Conservation (phyloP, 2,113 vertebrate genomes). For the Pangasianodon gigas region DNA sequence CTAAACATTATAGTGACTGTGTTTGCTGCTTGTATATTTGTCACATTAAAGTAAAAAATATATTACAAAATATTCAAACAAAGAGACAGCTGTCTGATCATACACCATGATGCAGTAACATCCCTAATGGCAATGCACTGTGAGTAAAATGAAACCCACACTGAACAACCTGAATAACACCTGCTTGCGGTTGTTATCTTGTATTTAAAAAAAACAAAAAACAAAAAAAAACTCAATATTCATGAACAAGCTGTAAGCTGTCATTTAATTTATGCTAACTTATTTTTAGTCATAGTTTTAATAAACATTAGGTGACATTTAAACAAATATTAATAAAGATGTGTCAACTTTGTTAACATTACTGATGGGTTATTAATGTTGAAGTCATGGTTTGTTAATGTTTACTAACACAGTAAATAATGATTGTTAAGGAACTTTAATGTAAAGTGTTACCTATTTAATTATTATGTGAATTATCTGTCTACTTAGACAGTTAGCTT, state of each 20-base stretch:
- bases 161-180: not conserved
- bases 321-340: not conserved
- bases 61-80: not conserved
- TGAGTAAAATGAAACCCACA: not conserved
- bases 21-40: not conserved
- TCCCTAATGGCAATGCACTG: not conserved
- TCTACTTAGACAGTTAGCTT: no score
- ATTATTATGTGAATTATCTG: no score
- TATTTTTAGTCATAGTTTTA: not conserved
- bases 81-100: not conserved
- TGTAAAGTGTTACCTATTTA: no score
- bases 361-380: no score
- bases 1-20: not conserved
- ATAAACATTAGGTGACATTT: not conserved
- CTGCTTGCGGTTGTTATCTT: not conserved
- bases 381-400: no score
- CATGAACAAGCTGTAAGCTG: not conserved
- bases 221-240: not conserved
- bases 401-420: no score
- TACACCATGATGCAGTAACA: not conserved
- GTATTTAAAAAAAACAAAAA: not conserved
- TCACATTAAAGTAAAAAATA: not conserved
- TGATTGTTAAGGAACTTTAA: no score
- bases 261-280: not conserved
- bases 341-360: no score